These are phyloP conservation scores for Dascyllus trimaculatus DNA, from an alignment of 2,113 vertebrate species.

Conservation along the genomic window DNA sequence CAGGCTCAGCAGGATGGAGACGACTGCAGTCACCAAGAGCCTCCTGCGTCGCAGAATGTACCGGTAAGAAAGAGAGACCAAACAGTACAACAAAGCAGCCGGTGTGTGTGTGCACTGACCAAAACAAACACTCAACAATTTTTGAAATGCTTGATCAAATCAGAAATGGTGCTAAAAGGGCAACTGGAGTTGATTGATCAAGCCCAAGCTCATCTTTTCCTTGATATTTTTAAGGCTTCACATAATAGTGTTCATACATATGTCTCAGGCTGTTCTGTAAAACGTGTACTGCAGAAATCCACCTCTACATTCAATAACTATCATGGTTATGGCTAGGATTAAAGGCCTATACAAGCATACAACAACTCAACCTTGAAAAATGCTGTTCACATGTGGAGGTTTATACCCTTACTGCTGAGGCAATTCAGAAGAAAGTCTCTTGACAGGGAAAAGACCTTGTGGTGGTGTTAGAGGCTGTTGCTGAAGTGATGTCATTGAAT, in stretches of 20 bases:
- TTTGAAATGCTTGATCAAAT: not conserved
- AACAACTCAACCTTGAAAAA: too few relatives aligned
- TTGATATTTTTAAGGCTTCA: constrained; percentile 16
- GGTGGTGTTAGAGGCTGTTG: not conserved
- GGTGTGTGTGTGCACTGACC: not conserved
- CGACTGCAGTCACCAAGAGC: constrained; percentile 81
- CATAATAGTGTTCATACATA: not conserved
- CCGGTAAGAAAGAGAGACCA: constrained; percentile 70
- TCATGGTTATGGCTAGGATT: too few relatives aligned
- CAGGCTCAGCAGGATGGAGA: constrained; percentile 73
- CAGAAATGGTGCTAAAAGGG: not conserved
- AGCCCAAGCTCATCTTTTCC: not conserved
- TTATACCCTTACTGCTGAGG: not conserved
- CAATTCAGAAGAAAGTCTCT: not conserved
- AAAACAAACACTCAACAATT: not conserved
- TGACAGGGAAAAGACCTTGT: not conserved
- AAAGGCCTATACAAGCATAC: too few relatives aligned
- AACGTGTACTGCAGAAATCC: constrained; percentile 6
- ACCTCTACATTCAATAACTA: not conserved
- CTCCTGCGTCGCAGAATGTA: constrained; percentile 66
- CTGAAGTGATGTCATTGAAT: not conserved
- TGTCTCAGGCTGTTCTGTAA: not conserved
- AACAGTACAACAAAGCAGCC: not conserved
- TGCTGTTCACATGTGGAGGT: not conserved
- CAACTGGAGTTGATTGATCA: not conserved